Conservation (phyloP, 2,797 vertebrate genomes). For the Acanthis flammea region DNA sequence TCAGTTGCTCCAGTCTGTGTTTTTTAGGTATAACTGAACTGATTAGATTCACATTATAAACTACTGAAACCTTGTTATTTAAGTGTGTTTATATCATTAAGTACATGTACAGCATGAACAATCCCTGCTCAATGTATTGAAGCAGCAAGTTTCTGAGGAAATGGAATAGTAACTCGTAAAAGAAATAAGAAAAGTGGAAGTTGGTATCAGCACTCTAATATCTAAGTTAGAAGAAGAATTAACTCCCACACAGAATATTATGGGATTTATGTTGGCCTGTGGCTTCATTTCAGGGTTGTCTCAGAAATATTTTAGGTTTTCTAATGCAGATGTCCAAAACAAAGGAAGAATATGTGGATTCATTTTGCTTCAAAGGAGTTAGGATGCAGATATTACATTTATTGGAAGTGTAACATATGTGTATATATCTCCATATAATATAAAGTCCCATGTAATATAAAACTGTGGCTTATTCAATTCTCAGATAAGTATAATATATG, state of each 20-base stretch:
- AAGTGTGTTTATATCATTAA: neutral
- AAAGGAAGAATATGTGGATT: neutral
- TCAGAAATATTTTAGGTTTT: neutral
- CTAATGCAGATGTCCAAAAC: neutral
- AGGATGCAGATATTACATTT: neutral
- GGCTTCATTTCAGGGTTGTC: neutral
- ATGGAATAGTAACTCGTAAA: neutral
- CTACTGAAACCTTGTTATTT: neutral
- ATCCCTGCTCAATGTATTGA: neutral
- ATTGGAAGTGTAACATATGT: neutral
- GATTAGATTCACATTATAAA: neutral
- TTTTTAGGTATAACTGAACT: neutral
- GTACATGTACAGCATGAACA: neutral
- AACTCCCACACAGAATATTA: neutral
- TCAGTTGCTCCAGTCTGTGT: neutral
- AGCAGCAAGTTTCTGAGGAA: neutral
- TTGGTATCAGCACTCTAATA: fast-evolving
- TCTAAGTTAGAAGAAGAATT: neutral
- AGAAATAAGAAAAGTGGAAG: neutral
- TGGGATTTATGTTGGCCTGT: neutral
- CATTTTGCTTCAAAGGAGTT: neutral
- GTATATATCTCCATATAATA: neutral
- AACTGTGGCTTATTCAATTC: neutral
- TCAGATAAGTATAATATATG: neutral
- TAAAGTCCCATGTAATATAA: neutral